Evolutionary conservation across 1,140 invertebrate genomes (phyloP), one percentile per base, ranked within the genome.

Genomic region (honey bee (Apis mellifera)): DNA sequence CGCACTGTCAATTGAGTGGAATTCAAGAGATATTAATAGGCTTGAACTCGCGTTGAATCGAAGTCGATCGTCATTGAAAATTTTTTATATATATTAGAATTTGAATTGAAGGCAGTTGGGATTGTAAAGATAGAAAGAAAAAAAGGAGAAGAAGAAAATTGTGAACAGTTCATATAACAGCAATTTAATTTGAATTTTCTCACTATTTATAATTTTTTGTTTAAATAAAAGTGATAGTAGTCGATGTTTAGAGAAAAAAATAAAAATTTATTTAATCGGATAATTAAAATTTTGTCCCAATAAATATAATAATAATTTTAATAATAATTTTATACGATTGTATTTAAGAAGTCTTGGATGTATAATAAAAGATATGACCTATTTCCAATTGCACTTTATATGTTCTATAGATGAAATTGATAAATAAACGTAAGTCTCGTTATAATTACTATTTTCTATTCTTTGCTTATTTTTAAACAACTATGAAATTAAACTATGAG

Each of bases 381-480:
- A 32, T 26, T n/a, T 11, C 50, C 69, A 71, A 71, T 73, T 73
- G 15, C 21, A 42, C n/a, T 57, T 59, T 8, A 19, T 60, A 65
- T 42, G 32, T 65, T 76, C 60, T 65, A 5, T n/a, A 54, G 60
- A 54, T 76, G 50, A 76, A 65, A 65, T 65, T 76, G 62, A 62
- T 76, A 26, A 48, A 62, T 65, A 60, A 54, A 76, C 50, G 60
- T 76, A 60, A 65, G 23, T 9, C 13, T 65, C 60, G n/a, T 76
- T 48, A 59, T 32, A 26, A 73, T 59, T 13, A 15, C 1, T 8
- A 54, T 73, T 50, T n/a, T 65, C 50, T 19, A 32, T 65, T 76
- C 59, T 76, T 42, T 65, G 3, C 19, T 54, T 9, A 8, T 60
- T 11, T 12, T 65, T 52, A 12, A 21, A 12, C 26, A 26, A 76